These are phyloP conservation scores for Oncorhynchus mykiss DNA, from an alignment of 2,113 vertebrate species.

Conservation along the genomic window DNA sequence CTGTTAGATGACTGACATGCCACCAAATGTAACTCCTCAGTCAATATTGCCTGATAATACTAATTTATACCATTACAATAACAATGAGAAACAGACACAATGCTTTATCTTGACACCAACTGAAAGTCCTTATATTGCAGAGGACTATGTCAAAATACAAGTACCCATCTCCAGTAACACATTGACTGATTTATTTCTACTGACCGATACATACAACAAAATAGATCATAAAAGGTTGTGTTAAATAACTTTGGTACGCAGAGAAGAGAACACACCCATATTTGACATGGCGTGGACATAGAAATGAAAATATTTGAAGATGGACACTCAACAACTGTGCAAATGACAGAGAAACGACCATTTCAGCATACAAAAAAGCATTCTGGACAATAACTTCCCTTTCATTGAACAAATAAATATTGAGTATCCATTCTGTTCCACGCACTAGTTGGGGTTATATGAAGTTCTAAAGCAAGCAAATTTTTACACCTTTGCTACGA, in stretches of 20 bases:
- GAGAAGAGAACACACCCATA: conserved; percentile 77
- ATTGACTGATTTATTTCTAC: conserved; percentile 60
- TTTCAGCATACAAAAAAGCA: conserved; percentile 48
- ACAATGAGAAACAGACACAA: not conserved
- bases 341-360: conserved; percentile 23
- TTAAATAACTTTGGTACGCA: conserved; percentile 86
- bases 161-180: conserved; percentile 25
- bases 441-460: not conserved
- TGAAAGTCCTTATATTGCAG: not conserved
- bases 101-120: not conserved
- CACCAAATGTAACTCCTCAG: no score
- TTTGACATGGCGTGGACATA: conserved; percentile 32
- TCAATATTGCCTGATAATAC: no score
- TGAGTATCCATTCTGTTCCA: conserved; percentile 32
- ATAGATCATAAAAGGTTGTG: conserved; percentile 71
- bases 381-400: conserved; percentile 43
- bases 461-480: conserved; percentile 23
- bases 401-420: conserved; percentile 67
- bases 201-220: conserved; percentile 57
- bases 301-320: conserved; percentile 38
- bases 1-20: no score
- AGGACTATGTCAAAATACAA: not conserved
- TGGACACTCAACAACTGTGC: conserved; percentile 36
- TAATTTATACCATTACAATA: no score
- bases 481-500: conserved; percentile 19